Conservation (phyloP, 2,888 invertebrate species). For the Drosophila infuscata region DNA sequence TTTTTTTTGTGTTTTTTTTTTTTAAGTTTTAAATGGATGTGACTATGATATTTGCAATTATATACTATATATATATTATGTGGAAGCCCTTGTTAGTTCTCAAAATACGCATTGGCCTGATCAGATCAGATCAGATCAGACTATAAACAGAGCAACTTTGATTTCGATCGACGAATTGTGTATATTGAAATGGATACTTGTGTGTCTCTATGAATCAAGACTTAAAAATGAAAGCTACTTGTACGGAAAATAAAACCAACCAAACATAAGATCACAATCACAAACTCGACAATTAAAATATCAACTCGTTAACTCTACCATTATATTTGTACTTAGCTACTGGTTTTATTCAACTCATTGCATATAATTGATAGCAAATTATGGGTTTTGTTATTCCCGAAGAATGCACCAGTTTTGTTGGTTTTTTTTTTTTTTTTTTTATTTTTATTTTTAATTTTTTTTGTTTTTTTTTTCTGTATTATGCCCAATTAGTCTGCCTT, state of each 20-base stretch:
- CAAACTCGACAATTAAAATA: constrained; percentile 38
- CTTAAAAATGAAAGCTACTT: constrained; percentile 32
- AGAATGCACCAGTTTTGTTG: constrained; percentile 24
- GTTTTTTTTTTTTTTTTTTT: not conserved
- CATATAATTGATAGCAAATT: constrained; percentile 22
- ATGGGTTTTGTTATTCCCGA: constrained; percentile 32
- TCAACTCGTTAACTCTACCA: constrained; percentile 45
- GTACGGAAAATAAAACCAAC: constrained; percentile 39
- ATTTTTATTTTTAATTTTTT: not conserved
- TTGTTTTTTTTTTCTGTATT: not conserved
- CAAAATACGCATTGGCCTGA: not conserved
- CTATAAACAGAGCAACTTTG: not conserved
- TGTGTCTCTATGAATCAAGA: constrained; percentile 25
- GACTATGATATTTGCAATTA: constrained; percentile 11
- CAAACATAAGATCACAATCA: constrained; percentile 39
- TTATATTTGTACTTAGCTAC: constrained; percentile 35
- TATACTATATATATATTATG: constrained; percentile 2
- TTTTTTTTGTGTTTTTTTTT: constrained; percentile 1
- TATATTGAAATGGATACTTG: constrained; percentile 12
- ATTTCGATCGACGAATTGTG: constrained; percentile 1
- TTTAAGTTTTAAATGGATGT: constrained; percentile 19
- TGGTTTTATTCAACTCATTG: constrained; percentile 33
- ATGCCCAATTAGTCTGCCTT: constrained; percentile 20
- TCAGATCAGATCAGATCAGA: not conserved
- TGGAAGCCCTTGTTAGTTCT: not conserved